Conservation (phyloP, 2,888 invertebrate species). For the Holacanthella duospinosa region DNA sequence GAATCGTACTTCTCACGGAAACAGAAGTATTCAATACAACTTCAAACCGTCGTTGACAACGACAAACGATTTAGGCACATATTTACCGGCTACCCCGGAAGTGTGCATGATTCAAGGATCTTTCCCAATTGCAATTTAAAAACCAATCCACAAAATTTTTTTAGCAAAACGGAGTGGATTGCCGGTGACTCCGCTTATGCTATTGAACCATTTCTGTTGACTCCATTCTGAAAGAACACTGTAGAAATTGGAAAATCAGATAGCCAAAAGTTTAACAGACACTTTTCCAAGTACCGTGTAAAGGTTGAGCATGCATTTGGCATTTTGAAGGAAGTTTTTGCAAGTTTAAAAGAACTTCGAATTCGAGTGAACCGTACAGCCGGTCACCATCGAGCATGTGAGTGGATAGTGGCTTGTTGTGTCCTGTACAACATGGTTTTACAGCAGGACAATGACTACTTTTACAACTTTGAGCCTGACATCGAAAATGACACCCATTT, state of each 20-base stretch:
- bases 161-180: conserved; percentile 9
- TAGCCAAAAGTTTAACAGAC: background rate
- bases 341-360: conserved; percentile 3
- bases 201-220: background rate
- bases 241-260: background rate
- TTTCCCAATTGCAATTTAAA: background rate
- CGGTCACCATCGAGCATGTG: conserved; percentile 13
- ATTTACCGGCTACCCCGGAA: conserved; percentile 10
- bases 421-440: conserved; percentile 10
- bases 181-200: conserved; percentile 15
- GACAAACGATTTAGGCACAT: background rate
- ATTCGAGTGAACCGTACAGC: background rate
- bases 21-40: conserved; percentile 16
- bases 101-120: conserved; percentile 14
- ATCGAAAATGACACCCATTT: background rate
- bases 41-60: conserved; percentile 15
- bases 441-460: background rate
- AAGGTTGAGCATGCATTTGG: conserved; percentile 12
- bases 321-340: conserved; percentile 8
- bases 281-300: conserved; percentile 5
- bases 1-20: conserved; percentile 17
- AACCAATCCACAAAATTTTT: background rate
- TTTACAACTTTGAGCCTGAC: background rate
- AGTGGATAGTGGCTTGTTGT: conserved; percentile 14
- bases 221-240: conserved; percentile 14